Evolutionary conservation across 2,797 vertebrate species (phyloP).

Genomic region (Karalla daura): DNA sequence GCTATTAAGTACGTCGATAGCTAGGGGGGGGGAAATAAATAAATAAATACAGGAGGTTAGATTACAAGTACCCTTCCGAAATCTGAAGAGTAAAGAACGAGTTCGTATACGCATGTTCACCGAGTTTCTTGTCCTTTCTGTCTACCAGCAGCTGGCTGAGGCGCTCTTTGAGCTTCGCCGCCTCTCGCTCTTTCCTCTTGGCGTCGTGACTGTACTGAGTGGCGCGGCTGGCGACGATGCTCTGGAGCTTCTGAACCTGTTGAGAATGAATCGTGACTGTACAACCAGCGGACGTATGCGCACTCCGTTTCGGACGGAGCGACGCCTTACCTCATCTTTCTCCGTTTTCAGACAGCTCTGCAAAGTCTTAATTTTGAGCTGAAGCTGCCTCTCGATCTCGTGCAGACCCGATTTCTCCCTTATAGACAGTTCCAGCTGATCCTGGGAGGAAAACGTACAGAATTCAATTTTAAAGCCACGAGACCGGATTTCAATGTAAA

Average conservation of each 20-base stretch:
- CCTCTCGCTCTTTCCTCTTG: constrained; percentile 96
- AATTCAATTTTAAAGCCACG: neutral
- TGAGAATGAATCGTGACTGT: constrained; percentile 2
- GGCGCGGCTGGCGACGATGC: constrained; percentile 93
- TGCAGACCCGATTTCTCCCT: constrained; percentile 93
- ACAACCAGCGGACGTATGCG: neutral
- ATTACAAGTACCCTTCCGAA: neutral
- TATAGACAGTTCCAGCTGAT: constrained; percentile 92
- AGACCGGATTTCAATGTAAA: neutral
- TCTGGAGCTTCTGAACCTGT: constrained; percentile 96
- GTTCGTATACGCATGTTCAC: constrained; percentile 71
- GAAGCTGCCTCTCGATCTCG: constrained; percentile 93
- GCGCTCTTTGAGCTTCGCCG: constrained; percentile 93
- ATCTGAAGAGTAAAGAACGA: neutral
- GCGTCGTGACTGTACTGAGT: constrained; percentile 96
- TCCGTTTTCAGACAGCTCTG: constrained; percentile 95
- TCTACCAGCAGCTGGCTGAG: constrained; percentile 94
- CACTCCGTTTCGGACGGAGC: neutral
- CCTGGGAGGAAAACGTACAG: constrained; percentile 78
- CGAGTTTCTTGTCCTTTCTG: constrained; percentile 93
- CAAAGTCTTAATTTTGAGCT: constrained; percentile 93
- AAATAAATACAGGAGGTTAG: neutral
- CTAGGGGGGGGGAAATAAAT: constrained; percentile 79
- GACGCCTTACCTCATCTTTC: constrained; percentile 91
- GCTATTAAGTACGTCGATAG: constrained; percentile 94